Base-by-base conservation (phyloP, 1,140 invertebrate genomes). In the Penaeus chinensis region DNA sequence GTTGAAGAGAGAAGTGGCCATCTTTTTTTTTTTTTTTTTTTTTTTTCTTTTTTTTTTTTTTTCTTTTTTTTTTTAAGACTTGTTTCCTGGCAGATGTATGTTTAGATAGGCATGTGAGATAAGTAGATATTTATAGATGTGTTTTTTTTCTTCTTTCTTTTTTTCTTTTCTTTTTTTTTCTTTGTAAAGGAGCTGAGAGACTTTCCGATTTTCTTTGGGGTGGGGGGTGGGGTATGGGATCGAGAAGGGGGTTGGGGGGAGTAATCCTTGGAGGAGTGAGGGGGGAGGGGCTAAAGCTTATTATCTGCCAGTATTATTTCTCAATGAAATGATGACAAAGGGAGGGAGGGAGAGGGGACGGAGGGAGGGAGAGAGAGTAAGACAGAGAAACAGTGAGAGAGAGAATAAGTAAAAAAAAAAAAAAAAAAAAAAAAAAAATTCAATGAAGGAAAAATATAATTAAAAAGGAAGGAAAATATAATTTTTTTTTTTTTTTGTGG, bases 331-430 rank as follows among this genome's bases (percentile, higher is more conserved):
- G 74, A 32, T 47, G 32, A 77, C 24, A 47, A 22, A 54, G 27
- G 74, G 74, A 32, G n/a, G 74, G 22, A 79, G 77, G 61, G 77
- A 79, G 77, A 79, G 77, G 61, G 77, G 61, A 60, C 22, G 27
- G 20, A 60, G 77, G 61, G 47, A 60, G 47, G 27, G 77, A 54
- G 77, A 54, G 77, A 79, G 47, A 54, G 77, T 60, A 42, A 79
- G 47, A 79, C 13, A 54, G 76, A 78, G 76, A 78, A 37, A 78
- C 10, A 78, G 76, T 54, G 42, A 54, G 76, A 78, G 37, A 78
- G 37, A 54, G 10, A 16, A 16, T 16, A 16, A 54, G 16, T 54
- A 42, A 7, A 3, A 42, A 42, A 42, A 42, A 42, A 42, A 42
- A 8, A 42, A 42, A 42, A 42, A 42, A 42, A 42, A 42, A 42